Conservation (phyloP, 2,797 vertebrate species). For the Spinus olivaceus region DNA sequence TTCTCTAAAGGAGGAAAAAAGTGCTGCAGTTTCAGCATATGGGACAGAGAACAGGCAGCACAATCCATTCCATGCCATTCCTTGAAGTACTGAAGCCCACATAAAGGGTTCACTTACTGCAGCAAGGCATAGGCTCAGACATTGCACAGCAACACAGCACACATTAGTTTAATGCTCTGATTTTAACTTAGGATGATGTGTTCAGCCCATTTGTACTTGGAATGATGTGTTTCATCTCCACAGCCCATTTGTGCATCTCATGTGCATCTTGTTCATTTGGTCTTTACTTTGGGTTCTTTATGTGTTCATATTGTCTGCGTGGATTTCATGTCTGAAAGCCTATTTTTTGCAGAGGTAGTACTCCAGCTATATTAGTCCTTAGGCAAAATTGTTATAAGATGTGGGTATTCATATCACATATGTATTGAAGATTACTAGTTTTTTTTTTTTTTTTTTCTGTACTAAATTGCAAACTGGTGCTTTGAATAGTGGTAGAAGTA, state of each 20-base stretch:
- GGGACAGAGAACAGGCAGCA: not conserved
- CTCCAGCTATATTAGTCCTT: not conserved
- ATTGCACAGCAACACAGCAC: not conserved
- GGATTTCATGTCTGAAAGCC: not conserved
- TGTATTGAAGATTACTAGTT: not conserved
- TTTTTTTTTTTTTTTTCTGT: not conserved
- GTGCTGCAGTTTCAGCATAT: not conserved
- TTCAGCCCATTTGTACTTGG: not conserved
- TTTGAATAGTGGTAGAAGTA: not conserved
- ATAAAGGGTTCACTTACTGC: not conserved
- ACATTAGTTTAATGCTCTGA: not conserved
- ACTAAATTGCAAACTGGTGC: not conserved
- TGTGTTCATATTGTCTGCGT: not conserved
- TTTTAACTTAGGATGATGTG: not conserved
- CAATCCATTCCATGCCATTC: not conserved
- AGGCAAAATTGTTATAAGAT: not conserved
- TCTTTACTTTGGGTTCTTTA: not conserved
- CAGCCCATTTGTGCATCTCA: not conserved
- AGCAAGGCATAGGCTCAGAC: not conserved
- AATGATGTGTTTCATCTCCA: not conserved
- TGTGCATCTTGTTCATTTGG: not conserved
- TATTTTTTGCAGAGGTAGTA: not conserved
- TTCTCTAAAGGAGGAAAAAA: not conserved
- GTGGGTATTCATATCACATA: not conserved
- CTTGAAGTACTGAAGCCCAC: not conserved